Conservation (phyloP, 2,888 invertebrate species). For the Catocala nupta region DNA sequence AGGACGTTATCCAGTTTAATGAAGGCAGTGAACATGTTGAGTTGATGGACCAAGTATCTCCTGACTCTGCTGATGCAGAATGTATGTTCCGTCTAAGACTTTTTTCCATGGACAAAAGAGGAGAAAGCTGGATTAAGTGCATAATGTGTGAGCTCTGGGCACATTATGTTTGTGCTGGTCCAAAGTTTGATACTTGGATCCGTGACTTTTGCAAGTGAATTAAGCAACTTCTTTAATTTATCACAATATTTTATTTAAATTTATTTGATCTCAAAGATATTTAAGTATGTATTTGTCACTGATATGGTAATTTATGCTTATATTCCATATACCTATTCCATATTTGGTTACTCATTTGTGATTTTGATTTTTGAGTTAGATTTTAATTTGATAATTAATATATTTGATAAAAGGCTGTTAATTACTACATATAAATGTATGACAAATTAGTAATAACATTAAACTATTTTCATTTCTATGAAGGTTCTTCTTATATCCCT, state of each 20-base stretch:
- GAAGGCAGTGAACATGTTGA: constrained; percentile 20
- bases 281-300: constrained; percentile 29
- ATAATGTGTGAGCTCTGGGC: constrained; percentile 18
- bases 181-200: constrained; percentile 16
- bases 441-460: constrained; percentile 30
- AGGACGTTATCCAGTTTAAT: constrained; percentile 29
- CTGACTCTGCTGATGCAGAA: constrained; percentile 22
- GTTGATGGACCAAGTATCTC: constrained; percentile 23
- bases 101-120: constrained; percentile 25
- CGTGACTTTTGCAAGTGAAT: constrained; percentile 35
- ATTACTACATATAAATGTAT: constrained; percentile 26
- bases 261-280: constrained; percentile 31
- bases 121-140: constrained; percentile 20
- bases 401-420: constrained; percentile 25
- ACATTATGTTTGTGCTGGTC: constrained; percentile 29
- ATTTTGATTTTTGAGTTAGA: constrained; percentile 36
- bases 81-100: constrained; percentile 24
- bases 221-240: constrained; percentile 23
- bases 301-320: constrained; percentile 20
- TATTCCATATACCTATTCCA: constrained; percentile 24
- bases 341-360: constrained; percentile 38
- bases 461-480: constrained; percentile 30
- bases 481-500: constrained; percentile 28
- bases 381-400: constrained; percentile 35
- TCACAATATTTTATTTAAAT: constrained; percentile 28